These are phyloP conservation scores for Ceriagrion tenellum DNA, from an alignment of 2,888 invertebrate genomes.

Conservation along the genomic window DNA sequence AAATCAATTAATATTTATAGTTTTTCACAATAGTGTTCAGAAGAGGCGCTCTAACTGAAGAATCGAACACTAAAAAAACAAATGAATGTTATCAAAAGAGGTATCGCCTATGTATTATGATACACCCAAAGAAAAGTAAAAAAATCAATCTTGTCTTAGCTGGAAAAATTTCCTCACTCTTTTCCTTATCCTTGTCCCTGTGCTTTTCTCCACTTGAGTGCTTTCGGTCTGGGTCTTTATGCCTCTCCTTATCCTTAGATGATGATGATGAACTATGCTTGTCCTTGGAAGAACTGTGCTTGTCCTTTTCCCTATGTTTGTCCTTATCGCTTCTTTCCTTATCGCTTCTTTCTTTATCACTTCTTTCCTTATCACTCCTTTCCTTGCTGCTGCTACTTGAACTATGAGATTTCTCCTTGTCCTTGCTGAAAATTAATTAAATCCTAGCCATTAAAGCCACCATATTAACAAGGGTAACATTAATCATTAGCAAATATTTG, in stretches of 20 bases:
- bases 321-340: conserved; percentile 76
- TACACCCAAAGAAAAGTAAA: not conserved
- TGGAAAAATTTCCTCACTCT: not conserved
- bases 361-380: conserved; percentile 67
- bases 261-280: conserved; percentile 75
- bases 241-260: conserved; percentile 78
- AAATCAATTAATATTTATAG: too few species aligned
- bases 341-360: conserved; percentile 69
- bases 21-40: too few species aligned
- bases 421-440: conserved; percentile 73
- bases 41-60: too few species aligned
- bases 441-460: not conserved
- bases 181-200: conserved; percentile 76
- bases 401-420: conserved; percentile 68
- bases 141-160: not conserved
- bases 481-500: too few species aligned
- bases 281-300: conserved; percentile 75
- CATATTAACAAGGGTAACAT: too few species aligned
- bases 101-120: not conserved
- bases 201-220: conserved; percentile 73
- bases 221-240: conserved; percentile 78
- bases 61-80: too few species aligned
- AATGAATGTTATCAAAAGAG: not conserved
- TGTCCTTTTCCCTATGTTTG: conserved; percentile 78
- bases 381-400: conserved; percentile 73